Evolutionary conservation across 2,797 vertebrate species (phyloP), one percentile per base, ranked within the genome.

Genomic region (Apogon hyalosoma): DNA sequence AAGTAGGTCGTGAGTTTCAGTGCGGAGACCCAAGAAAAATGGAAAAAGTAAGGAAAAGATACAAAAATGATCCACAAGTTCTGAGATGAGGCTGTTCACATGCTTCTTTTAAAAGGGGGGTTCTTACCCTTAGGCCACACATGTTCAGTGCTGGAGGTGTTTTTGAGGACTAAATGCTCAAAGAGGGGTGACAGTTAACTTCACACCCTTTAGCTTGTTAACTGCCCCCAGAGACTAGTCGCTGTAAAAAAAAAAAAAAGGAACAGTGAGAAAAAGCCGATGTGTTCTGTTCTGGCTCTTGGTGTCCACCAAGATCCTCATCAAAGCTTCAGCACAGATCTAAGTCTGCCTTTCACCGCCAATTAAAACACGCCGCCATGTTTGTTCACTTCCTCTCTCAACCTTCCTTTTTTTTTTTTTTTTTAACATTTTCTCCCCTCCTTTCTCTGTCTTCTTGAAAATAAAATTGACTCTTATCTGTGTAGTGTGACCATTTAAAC

Each of bases 131-230:
- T 57, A 67, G 77, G 83, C 75, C 56, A 56, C 48, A 52, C 61
- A 79, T 63, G 62, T 79, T 63, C 41, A 19, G 43, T 47, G 60
- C 71, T 86, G 55, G 79, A 87, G 68, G 87, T 85, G 86, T 80
- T 77, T 84, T 81, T 78, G 69, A 82, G 65, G 72, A 61, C 73
- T 84, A 45, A 36, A 54, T 60, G 72, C 73, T 56, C 39, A 58
- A 43, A 54, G 63, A 60, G 73, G 58, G 69, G 73, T 80, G 82
- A 85, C 84, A 72, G 84, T 88, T 83, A 45, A 83, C 70, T 87
- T 92, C 76, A 84, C 85, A 90, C 75, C 82, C 65, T 61, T 58
- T 28, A 62, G 76, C 83, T 83, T 80, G 80, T 90, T 88, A 86
- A 88, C 81, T 70, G 62, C 84, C 73, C 56, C 78, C 70, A 75